Conservation (phyloP, 1,140 invertebrate genomes). For the Drosophila arawakana region DNA sequence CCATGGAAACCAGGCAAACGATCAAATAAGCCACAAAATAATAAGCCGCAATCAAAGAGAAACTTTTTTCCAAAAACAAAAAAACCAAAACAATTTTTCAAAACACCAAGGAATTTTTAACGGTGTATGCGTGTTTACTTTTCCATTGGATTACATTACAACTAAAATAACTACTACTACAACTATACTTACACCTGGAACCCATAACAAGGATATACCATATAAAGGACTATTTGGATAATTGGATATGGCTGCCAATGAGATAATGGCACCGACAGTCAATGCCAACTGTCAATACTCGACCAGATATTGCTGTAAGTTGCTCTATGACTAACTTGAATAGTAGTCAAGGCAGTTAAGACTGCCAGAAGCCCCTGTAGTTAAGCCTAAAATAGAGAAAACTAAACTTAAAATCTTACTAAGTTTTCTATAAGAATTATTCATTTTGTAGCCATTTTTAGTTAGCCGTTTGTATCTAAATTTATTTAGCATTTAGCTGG, state of each 20-base stretch:
- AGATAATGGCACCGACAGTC: constrained; percentile 82
- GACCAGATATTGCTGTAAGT: constrained; percentile 83
- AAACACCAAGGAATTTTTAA: constrained; percentile 1
- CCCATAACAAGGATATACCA: constrained; percentile 45
- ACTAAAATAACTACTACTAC: constrained; percentile 12
- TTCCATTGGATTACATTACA: constrained; percentile 60
- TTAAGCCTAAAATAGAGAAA: too few relatives aligned
- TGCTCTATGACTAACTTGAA: too few relatives aligned
- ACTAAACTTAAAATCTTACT: too few relatives aligned
- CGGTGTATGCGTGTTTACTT: constrained; percentile 9
- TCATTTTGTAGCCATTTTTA: too few relatives aligned
- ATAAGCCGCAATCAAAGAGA: constrained; percentile 50
- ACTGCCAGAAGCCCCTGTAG: too few relatives aligned
- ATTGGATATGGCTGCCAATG: constrained; percentile 81
- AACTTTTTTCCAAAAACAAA: constrained; percentile 43
- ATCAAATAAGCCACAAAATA: constrained; percentile 24
- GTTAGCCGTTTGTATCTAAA: too few relatives aligned
- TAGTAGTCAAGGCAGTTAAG: too few relatives aligned
- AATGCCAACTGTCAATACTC: constrained; percentile 83
- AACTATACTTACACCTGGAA: background rate
- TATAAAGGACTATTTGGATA: constrained; percentile 11
- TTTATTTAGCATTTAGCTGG: too few relatives aligned
- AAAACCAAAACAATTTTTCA: constrained; percentile 25
- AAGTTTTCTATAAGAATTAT: too few relatives aligned
- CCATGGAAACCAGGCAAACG: constrained; percentile 67